Percentiles rank a stretch among this genome's conserved stretches.
Conservation (phyloP, 1,140 invertebrate genomes). For the Aricia agestis region DNA sequence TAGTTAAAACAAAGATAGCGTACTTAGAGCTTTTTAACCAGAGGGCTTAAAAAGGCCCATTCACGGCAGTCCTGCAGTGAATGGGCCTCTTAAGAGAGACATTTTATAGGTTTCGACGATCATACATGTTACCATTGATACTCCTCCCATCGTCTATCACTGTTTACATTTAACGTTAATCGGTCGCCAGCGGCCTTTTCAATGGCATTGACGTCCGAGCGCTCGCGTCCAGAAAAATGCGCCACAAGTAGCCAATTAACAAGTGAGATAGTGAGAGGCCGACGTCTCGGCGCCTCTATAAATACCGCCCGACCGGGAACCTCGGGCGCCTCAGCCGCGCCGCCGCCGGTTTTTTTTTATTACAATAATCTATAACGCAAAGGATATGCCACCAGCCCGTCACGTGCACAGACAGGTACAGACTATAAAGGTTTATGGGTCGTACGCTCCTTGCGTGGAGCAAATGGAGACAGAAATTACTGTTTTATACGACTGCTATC, state of each 20-base stretch:
- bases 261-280: constrained; percentile 64
- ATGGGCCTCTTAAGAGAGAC: too few relatives aligned
- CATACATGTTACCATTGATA: too few relatives aligned
- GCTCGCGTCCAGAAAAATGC: constrained; percentile 63
- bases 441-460: not conserved
- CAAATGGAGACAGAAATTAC: too few relatives aligned
- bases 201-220: constrained; percentile 63
- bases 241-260: constrained; percentile 69
- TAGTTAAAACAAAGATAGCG: too few relatives aligned
- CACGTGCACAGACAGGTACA: constrained; percentile 10
- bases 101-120: too few relatives aligned
- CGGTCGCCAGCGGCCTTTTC: constrained; percentile 46
- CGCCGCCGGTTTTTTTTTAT: constrained; percentile 32
- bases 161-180: constrained; percentile 50
- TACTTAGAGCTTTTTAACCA: too few relatives aligned
- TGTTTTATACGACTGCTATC: too few relatives aligned
- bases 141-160: not conserved
- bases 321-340: constrained; percentile 35
- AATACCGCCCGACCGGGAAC: constrained; percentile 50
- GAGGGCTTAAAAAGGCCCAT: too few relatives aligned
- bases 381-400: not conserved
- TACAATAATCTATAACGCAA: not conserved
- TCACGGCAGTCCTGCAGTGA: too few relatives aligned
- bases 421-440: constrained; percentile 2
- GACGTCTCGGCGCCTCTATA: constrained; percentile 67